Evolutionary conservation across 1,140 invertebrate genomes (phyloP).

Genomic region (Aplysia californica): DNA sequence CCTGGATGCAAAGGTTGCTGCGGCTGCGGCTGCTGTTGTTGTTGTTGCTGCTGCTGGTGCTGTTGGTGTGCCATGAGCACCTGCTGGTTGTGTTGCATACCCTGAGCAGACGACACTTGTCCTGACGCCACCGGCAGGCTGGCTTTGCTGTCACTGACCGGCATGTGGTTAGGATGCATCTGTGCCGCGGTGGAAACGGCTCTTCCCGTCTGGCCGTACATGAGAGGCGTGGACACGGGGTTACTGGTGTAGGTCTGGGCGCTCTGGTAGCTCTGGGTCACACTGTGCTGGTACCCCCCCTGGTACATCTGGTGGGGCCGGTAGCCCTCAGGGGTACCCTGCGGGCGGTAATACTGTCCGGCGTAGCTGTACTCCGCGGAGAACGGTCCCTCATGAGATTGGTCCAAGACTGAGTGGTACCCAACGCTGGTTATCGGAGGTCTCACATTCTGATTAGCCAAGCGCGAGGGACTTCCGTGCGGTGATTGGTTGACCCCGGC

Average conservation of each 20-base stretch:
- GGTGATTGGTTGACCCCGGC: too few relatives aligned
- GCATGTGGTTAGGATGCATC: constrained; percentile 16
- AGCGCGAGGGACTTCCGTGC: too few relatives aligned
- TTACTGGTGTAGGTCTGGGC: background rate
- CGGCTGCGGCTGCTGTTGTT: background rate
- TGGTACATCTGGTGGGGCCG: background rate
- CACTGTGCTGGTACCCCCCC: constrained; percentile 2
- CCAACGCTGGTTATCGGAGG: constrained; percentile 1
- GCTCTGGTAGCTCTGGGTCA: background rate
- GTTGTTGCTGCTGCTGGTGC: constrained; percentile 28
- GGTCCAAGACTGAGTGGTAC: background rate
- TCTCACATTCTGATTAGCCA: background rate
- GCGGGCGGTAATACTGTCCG: background rate
- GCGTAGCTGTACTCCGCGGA: too few relatives aligned
- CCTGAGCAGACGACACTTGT: background rate
- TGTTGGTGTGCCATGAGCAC: constrained; percentile 23
- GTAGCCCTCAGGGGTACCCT: background rate
- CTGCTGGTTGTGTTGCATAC: constrained; percentile 12
- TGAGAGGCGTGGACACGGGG: background rate
- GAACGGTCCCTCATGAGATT: background rate
- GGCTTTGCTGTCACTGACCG: background rate
- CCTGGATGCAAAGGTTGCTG: background rate
- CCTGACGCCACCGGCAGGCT: background rate
- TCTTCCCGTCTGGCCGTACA: background rate
- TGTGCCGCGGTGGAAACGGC: constrained; percentile 3